A percentile compares a stretch with the other conserved stretches of the same genome.
Evolutionary conservation across 1,140 invertebrate genomes (phyloP).

Genomic region (Cotesia glomerata): DNA sequence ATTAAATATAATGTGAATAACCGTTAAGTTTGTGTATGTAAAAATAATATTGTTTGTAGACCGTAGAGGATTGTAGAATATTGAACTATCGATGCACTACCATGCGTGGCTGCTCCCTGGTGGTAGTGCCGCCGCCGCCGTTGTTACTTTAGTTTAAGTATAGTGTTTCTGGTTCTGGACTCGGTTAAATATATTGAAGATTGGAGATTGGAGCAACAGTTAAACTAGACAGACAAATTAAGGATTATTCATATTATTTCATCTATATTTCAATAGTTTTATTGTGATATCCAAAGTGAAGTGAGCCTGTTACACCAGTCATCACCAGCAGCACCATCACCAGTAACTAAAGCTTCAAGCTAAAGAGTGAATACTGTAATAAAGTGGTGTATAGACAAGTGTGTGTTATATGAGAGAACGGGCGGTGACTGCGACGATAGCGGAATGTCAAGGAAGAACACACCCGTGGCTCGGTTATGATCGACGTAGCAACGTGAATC

Average conservation of each 20-base stretch:
- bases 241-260: too few relatives aligned
- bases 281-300: constrained; percentile 12
- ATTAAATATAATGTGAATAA: not conserved
- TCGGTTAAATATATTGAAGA: too few relatives aligned
- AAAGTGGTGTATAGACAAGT: too few relatives aligned
- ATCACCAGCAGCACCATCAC: not conserved
- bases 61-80: not conserved
- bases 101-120: constrained; percentile 24
- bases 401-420: not conserved
- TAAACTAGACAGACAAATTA: too few relatives aligned
- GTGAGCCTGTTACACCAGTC: not conserved
- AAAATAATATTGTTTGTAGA: not conserved
- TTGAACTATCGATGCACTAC: constrained; percentile 23
- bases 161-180: not conserved
- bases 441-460: constrained; percentile 25
- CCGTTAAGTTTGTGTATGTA: not conserved
- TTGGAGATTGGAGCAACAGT: too few relatives aligned
- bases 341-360: not conserved
- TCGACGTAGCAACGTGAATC: not conserved
- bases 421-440: constrained; percentile 18
- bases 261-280: not conserved
- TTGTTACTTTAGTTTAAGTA: not conserved
- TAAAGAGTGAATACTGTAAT: constrained; percentile 6
- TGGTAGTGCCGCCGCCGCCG: constrained; percentile 6
- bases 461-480: constrained; percentile 11